Evolutionary conservation across 2,797 vertebrate genomes (phyloP), one percentile per base, ranked within the genome.

Genomic region (Epinephelus coioides): DNA sequence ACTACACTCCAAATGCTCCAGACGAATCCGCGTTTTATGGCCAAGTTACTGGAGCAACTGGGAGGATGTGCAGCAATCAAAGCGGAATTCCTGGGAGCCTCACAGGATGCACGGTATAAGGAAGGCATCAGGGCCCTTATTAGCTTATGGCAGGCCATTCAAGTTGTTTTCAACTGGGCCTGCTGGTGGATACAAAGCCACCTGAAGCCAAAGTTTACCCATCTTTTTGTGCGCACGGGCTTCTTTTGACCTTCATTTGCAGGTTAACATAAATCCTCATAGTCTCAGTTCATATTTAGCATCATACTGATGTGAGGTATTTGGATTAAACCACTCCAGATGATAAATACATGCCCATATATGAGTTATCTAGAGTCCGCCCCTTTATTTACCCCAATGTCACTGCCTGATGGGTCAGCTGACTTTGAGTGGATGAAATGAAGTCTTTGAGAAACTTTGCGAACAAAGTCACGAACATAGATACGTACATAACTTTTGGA

Each of bases 31-130:
- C 92, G 91, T 97, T 97, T 98, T 98, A 98, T 96, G 96, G 95
- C 96, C 94, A 88, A 95, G 97, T 97, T 98, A 97, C 97, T 97
- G 94, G 95, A 97, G 97, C 95, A 95, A 94, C 95, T 92, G 93
- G 93, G 96, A 97, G 96, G 96, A 97, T 97, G 96, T 94, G 94
- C 95, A 94, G 96, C 96, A 97, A 98, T 97, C 96, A 96, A 96
- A 95, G 93, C 94, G 93, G 96, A 95, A 97, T 98, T 97, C 97
- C 97, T 96, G 95, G 94, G 94, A 95, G 93, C 92, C 94, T 94
- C 88, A 96, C 94, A 95, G 90, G 96, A 96, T 95, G 96, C 96
- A 94, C 93, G 88, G 85, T 94, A 90, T 90, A 97, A 95, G 94
- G 88, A 89, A 83, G 94, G 92, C 93, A 95, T 93, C 92, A 91